Conservation (phyloP, 2,113 vertebrate species). For the Circaetus gallicus region DNA sequence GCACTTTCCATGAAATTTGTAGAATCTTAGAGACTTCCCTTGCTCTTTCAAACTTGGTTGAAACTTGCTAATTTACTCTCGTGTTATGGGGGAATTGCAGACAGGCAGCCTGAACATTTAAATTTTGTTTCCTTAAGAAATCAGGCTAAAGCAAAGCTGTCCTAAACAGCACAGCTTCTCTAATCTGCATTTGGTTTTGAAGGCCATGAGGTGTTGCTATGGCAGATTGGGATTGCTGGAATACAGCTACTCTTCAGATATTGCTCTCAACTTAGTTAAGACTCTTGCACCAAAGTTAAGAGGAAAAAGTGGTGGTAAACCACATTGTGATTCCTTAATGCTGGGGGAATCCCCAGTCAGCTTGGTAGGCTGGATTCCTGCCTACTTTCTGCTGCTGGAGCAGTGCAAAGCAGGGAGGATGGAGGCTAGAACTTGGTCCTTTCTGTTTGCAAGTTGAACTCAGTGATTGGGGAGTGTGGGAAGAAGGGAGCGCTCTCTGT, state of each 20-base stretch:
- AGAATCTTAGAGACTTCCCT: not conserved
- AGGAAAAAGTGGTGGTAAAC: not conserved
- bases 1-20: not conserved
- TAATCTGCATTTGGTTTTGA: not conserved
- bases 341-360: not conserved
- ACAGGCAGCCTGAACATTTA: not conserved
- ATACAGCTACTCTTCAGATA: not conserved
- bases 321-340: not conserved
- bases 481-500: not conserved
- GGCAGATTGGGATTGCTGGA: not conserved
- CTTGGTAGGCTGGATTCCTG: not conserved
- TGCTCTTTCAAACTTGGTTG: not conserved
- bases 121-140: not conserved
- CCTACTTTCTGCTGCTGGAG: not conserved
- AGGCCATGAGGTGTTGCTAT: not conserved
- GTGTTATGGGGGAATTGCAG: not conserved
- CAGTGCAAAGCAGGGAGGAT: not conserved
- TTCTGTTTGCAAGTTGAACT: not conserved
- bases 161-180: not conserved
- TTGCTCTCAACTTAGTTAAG: not conserved
- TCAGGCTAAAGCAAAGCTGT: not conserved
- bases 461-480: not conserved
- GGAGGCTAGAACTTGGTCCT: not conserved
- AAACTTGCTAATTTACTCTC: not conserved
- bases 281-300: not conserved